These are phyloP conservation scores for Mus spretus DNA, from an alignment of 2,797 vertebrate species.

Conservation along the genomic window DNA sequence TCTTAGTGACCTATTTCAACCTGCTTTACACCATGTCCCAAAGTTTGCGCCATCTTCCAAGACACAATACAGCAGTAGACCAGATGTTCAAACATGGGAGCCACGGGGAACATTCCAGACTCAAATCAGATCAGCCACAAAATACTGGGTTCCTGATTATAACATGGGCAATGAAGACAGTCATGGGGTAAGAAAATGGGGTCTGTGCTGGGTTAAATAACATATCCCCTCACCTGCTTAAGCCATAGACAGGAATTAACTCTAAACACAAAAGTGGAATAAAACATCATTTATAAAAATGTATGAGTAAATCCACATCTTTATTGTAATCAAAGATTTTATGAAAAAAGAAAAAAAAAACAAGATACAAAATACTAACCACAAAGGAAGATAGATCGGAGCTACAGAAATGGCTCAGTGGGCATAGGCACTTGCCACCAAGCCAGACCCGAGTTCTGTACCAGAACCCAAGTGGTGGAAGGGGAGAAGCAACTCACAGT, in stretches of 20 bases:
- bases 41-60: neutral
- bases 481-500: neutral
- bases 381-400: neutral
- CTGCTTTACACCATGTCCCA: neutral
- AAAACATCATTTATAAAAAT: neutral
- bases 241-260: neutral
- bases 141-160: neutral
- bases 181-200: neutral
- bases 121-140: neutral
- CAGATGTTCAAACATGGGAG: neutral
- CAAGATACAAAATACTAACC: neutral
- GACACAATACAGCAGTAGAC: neutral
- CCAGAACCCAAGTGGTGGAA: neutral
- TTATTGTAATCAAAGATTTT: neutral
- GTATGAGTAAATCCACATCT: neutral
- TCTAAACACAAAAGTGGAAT: neutral
- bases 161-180: neutral
- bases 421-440: neutral
- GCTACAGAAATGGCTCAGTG: neutral
- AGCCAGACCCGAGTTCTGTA: neutral
- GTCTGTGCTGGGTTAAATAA: neutral
- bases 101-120: neutral
- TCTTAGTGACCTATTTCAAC: neutral
- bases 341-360: neutral
- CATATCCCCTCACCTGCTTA: neutral